Conservation (phyloP, 2,888 invertebrate species). For the Sarcophaga subvicina region DNA sequence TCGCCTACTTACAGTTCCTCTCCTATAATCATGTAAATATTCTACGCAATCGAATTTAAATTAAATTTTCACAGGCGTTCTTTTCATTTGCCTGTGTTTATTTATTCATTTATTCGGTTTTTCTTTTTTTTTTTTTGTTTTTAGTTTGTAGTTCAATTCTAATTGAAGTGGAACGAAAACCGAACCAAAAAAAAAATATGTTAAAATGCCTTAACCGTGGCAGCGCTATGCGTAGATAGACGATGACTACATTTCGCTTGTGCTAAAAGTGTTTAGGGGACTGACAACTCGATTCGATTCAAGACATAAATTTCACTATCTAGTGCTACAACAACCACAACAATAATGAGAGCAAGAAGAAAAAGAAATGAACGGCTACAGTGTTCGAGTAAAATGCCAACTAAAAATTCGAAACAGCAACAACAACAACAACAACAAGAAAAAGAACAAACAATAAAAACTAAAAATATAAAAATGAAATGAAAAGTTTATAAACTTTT, state of each 20-base stretch:
- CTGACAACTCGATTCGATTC: conserved; percentile 11
- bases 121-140: conserved; percentile 2
- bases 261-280: conserved; percentile 39
- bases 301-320: not conserved
- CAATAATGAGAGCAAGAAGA: not conserved
- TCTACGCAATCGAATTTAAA: conserved; percentile 36
- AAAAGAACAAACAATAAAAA: not conserved
- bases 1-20: not conserved
- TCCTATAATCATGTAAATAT: conserved; percentile 53
- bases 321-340: conserved; percentile 35
- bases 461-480: conserved; percentile 30
- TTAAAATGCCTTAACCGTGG: conserved; percentile 20
- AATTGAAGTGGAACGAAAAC: conserved; percentile 22
- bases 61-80: conserved; percentile 30
- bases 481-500: conserved; percentile 48
- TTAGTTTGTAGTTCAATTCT: not conserved
- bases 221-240: conserved; percentile 58
- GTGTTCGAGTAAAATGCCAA: not conserved
- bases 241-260: conserved; percentile 61
- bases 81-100: not conserved
- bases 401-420: not conserved
- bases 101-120: not conserved
- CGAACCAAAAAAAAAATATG: not conserved
- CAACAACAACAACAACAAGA: not conserved
- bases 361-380: too few relatives aligned